Evolutionary conservation across 2,888 invertebrate species (phyloP).

Genomic region (Athalia cordata): DNA sequence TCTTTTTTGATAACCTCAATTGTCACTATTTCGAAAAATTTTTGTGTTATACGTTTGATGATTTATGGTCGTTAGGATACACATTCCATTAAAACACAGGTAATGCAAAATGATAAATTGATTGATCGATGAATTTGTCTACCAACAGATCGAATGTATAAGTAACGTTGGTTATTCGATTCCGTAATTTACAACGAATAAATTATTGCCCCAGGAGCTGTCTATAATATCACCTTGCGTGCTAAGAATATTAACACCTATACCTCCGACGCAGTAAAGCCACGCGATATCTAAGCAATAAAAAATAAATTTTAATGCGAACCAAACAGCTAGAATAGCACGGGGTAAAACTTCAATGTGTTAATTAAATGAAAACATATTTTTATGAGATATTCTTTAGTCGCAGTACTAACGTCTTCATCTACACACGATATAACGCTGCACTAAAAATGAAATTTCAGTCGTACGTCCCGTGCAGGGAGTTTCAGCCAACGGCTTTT

Average conservation of each 20-base stretch:
- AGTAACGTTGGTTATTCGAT: no score
- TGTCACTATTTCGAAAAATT: no score
- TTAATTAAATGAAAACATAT: conserved; percentile 58
- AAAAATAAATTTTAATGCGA: conserved; percentile 54
- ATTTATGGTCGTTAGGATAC: no score
- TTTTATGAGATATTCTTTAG: conserved; percentile 49
- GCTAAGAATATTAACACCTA: conserved; percentile 54
- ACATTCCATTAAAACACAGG: no score
- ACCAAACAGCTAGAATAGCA: conserved; percentile 18
- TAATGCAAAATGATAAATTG: no score
- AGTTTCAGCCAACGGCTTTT: no score
- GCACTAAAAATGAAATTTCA: no score
- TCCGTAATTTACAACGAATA: conserved; percentile 29
- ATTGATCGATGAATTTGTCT: no score
- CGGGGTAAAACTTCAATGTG: conserved; percentile 48
- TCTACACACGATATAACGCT: neutral
- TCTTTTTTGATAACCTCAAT: no score
- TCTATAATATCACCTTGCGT: neutral
- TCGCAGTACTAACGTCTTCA: conserved; percentile 44
- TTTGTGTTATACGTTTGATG: no score
- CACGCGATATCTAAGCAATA: conserved; percentile 50
- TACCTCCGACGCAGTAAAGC: conserved; percentile 45
- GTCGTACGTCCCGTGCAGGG: no score
- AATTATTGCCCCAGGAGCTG: conserved; percentile 45
- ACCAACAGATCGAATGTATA: neutral